These are phyloP conservation scores for Barnardius zonarius DNA, from an alignment of 2,113 vertebrate species.

Conservation along the genomic window DNA sequence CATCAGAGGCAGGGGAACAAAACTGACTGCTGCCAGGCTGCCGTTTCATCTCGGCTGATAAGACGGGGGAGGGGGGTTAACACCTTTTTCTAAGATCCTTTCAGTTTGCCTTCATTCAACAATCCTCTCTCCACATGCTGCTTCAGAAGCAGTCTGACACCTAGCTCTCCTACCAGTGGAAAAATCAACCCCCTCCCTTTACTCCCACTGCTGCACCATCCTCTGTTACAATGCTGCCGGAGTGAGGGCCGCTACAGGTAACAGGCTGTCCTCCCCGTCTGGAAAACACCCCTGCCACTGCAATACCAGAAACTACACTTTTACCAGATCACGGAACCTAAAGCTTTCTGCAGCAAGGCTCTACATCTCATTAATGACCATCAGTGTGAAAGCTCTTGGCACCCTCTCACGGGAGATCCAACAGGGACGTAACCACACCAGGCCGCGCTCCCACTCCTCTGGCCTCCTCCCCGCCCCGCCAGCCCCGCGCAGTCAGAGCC, in stretches of 20 bases:
- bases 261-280: fast-evolving
- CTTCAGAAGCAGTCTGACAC: fast-evolving
- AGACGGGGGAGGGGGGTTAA: not conserved
- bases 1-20: not conserved
- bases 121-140: not conserved
- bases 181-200: not conserved
- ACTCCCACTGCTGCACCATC: not conserved
- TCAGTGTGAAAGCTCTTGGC: fast-evolving
- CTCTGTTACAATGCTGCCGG: not conserved
- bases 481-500: not conserved
- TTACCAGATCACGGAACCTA: not conserved
- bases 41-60: not conserved
- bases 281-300: fast-evolving
- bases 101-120: not conserved
- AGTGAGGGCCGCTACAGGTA: not conserved
- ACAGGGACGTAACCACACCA: fast-evolving
- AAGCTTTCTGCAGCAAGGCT: fast-evolving
- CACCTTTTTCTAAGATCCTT: not conserved
- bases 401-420: fast-evolving
- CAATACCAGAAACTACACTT: not conserved
- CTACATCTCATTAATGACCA: fast-evolving
- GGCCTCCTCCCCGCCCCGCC: not conserved
- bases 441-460: fast-evolving
- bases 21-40: not conserved
- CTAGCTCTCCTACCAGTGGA: fast-evolving